These are phyloP conservation scores for Rynchops niger DNA, from an alignment of 2,113 vertebrate genomes.

Conservation along the genomic window DNA sequence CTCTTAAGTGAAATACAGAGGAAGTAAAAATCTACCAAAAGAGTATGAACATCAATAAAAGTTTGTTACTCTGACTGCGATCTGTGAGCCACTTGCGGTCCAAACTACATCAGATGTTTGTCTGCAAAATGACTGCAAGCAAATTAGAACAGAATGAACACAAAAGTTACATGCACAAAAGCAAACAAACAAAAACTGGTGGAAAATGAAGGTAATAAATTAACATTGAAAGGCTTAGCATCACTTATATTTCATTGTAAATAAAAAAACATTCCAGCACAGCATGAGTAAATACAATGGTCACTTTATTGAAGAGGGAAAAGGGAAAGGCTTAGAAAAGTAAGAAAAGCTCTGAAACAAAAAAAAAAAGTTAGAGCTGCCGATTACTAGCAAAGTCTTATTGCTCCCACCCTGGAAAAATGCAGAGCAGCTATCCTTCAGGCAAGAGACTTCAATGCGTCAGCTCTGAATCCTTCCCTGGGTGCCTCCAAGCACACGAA, in stretches of 20 bases:
- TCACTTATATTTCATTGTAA: constrained; percentile 8
- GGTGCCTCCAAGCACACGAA: accelerated
- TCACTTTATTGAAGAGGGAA: not conserved
- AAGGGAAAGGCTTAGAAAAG: not conserved
- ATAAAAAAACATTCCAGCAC: constrained; percentile 18
- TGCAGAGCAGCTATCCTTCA: not conserved
- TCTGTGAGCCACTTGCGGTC: not conserved
- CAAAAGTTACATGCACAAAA: not conserved
- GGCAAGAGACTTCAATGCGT: not conserved
- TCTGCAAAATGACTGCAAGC: not conserved
- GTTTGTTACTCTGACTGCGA: not conserved
- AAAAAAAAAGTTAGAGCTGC: not conserved
- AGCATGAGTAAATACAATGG: constrained; percentile 8
- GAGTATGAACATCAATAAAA: not conserved
- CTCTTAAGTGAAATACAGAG: not conserved
- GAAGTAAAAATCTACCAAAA: not conserved
- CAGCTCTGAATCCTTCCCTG: not conserved
- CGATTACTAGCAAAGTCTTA: not conserved
- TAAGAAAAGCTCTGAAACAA: not conserved
- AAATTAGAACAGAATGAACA: constrained; percentile 18
- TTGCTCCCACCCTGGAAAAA: not conserved
- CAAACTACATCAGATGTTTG: not conserved
- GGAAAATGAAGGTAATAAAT: constrained; percentile 26
- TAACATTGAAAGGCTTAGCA: not conserved
- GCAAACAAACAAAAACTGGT: constrained; percentile 10